These are phyloP conservation scores for Istiophorus platypterus DNA, from an alignment of 2,113 vertebrate genomes.

Conservation along the genomic window DNA sequence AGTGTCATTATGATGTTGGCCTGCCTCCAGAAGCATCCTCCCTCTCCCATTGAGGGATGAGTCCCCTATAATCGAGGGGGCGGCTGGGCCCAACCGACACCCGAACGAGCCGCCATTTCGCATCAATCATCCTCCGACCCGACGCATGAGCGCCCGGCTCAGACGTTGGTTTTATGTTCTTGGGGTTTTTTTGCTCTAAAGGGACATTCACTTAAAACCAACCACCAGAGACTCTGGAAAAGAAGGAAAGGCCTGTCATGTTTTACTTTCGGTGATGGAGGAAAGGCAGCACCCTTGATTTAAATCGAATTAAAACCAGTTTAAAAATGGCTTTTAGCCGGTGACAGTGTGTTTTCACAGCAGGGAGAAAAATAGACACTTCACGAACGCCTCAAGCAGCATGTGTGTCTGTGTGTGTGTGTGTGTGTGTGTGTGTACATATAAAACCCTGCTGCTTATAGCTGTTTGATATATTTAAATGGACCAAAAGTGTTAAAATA, in stretches of 20 bases:
- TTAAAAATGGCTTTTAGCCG: neutral
- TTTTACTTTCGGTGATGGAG: too few species aligned
- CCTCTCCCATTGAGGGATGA: conserved; percentile 54
- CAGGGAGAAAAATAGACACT: neutral
- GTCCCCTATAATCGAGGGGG: conserved; percentile 1
- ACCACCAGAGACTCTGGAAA: too few species aligned
- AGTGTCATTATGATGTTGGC: too few species aligned
- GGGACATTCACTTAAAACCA: neutral
- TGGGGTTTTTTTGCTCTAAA: too few species aligned
- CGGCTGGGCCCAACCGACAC: conserved; percentile 44
- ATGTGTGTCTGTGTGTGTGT: conserved; percentile 25
- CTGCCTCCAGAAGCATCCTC: conserved; percentile 60
- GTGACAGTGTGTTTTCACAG: neutral
- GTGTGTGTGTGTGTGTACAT: too few species aligned
- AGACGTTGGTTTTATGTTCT: neutral
- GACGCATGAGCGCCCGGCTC: neutral
- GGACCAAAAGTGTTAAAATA: too few species aligned
- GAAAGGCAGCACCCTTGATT: too few species aligned
- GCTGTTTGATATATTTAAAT: too few species aligned
- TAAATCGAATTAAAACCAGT: too few species aligned
- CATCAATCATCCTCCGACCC: conserved; percentile 65
- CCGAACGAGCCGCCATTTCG: conserved; percentile 29
- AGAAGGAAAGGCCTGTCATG: too few species aligned
- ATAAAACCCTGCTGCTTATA: too few species aligned
- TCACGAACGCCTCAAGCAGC: neutral